Conservation (phyloP, 2,888 invertebrate species). For the Leptopterna dolabrata region DNA sequence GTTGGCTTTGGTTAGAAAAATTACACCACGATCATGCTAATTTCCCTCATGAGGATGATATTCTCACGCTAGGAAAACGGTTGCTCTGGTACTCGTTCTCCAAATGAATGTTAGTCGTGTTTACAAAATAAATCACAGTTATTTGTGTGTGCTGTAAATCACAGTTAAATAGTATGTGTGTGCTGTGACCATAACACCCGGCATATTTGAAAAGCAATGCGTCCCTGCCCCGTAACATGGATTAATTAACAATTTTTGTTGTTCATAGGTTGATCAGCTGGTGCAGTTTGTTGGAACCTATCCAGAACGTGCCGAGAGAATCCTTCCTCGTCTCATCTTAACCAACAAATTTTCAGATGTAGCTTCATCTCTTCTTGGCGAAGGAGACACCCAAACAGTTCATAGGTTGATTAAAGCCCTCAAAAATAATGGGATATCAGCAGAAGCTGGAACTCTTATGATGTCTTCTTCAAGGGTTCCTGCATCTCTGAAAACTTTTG, state of each 20-base stretch:
- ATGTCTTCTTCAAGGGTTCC: constrained; percentile 2
- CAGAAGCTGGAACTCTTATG: constrained; percentile 17
- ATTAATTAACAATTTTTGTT: neutral
- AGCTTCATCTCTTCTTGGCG: neutral
- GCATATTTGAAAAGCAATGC: too few relatives aligned
- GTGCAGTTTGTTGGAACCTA: neutral
- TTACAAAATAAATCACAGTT: too few relatives aligned
- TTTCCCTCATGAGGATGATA: too few relatives aligned
- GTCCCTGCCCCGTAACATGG: too few relatives aligned
- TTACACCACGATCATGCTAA: too few relatives aligned
- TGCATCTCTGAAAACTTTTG: constrained; percentile 16
- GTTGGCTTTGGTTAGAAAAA: too few relatives aligned
- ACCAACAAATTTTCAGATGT: neutral
- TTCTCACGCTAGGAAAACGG: too few relatives aligned
- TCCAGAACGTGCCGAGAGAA: neutral
- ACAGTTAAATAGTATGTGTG: too few relatives aligned
- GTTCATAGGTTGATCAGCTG: neutral
- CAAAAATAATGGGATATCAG: neutral
- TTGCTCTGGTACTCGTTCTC: too few relatives aligned
- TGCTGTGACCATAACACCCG: too few relatives aligned
- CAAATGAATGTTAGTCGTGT: too few relatives aligned
- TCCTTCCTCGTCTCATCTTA: neutral
- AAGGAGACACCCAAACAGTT: neutral
- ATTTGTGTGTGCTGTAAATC: too few relatives aligned
- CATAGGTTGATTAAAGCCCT: neutral